Evolutionary conservation across 2,888 invertebrate species (phyloP), one percentile per base, ranked within the genome.

Genomic region (Cephus pulcher): DNA sequence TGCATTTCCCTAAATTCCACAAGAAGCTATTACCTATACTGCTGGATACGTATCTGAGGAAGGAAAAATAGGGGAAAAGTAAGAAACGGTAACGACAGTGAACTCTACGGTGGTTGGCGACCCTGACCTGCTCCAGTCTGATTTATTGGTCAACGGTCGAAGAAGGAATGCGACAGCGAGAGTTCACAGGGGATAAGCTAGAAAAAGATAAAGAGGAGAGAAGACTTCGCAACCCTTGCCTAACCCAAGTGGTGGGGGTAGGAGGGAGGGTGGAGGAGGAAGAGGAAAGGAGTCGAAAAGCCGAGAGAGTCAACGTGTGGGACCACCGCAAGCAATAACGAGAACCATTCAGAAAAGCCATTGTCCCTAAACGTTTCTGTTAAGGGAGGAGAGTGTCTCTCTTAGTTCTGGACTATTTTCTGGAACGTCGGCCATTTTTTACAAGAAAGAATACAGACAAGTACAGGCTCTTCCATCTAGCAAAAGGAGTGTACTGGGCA

Each of bases 321-420:
- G 80, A 81, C 78, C 82, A 84, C 85, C 84, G 83, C 84, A 85
- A 83, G 82, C 85, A 87, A 88, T 88, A 88, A 87, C 85, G 87
- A 88, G 86, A 83, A 82, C 84, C 85, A 86, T 88, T 88, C 83
- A 82, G 76, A 80, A 82, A 71, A 78, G 71, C 75, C 73, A 87
- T 88, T 88, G 87, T 88, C 82, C 81, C 75, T 77, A 70, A 73
- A 73, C 78, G 75, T 78, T 80, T 75, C 73, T 69, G 71, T 75
- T 73, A 56, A 23, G 11, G 68, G 40, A 75, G 75, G 40, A 40
- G 40, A 40, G 40, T 15, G 40, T 40, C 15, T 40, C 40, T 40
- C 40, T 40, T 40, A 40, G 40, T 40, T 15, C 40, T 40, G 6
- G 40, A 40, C 70, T 23, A 30, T 71, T 33, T 33, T 71, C 71